phyloP scores from a whole-genome alignment of 92 coral and sea anemone species.

The Actinernus sp. region DNA sequence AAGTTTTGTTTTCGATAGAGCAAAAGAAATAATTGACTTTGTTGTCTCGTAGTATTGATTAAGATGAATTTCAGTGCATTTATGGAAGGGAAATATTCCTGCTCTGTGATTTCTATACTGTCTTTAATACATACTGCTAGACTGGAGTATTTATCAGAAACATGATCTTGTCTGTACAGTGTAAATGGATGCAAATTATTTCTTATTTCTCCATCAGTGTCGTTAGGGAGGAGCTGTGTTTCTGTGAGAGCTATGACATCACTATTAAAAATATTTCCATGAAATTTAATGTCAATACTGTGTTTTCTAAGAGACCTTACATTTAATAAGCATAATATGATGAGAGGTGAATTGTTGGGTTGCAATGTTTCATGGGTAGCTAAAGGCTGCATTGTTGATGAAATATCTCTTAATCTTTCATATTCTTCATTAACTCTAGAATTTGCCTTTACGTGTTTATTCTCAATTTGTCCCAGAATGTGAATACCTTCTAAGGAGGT shows the following conservation, averaged over 20 bases:
- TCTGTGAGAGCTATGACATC: conserved; percentile 51
- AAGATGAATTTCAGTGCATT: conserved; percentile 31
- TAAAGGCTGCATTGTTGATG: not conserved
- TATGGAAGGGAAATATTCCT: conserved; percentile 25
- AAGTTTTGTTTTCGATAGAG: too few species aligned
- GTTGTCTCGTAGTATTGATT: too few species aligned
- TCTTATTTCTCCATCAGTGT: conserved; percentile 33
- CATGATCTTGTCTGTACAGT: conserved; percentile 25
- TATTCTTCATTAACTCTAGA: conserved; percentile 58
- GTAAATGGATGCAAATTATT: conserved; percentile 31
- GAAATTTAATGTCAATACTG: conserved; percentile 39
- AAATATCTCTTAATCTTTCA: conserved; percentile 31
- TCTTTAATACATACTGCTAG: conserved; percentile 38
- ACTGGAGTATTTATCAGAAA: conserved; percentile 30
- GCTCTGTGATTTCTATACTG: conserved; percentile 31
- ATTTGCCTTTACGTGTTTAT: conserved; percentile 55
- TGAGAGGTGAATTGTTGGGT: not conserved
- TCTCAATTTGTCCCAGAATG: conserved; percentile 49
- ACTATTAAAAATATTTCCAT: conserved; percentile 16
- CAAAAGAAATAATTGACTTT: too few species aligned
- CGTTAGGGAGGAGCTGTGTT: conserved; percentile 43
- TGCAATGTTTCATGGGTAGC: not conserved
- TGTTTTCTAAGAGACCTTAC: conserved; percentile 52
- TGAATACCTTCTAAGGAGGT: conserved; percentile 52
- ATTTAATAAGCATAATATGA: conserved; percentile 27